These are phyloP conservation scores for Oithona nana DNA, from an alignment of 2,888 invertebrate genomes.

Conservation along the genomic window DNA sequence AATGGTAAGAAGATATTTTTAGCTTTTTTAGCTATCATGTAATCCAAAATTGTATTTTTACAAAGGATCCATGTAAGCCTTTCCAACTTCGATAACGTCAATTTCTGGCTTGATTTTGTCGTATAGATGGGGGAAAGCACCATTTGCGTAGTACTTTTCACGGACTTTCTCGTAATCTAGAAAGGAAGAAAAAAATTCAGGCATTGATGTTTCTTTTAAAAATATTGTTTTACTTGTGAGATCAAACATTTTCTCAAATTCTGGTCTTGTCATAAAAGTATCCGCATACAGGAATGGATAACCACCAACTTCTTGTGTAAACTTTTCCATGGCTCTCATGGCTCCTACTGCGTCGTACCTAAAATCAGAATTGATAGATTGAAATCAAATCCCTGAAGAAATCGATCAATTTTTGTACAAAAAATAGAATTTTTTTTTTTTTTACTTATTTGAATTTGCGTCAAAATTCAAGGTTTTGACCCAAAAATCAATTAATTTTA, in stretches of 20 bases:
- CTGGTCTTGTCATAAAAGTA: conserved; percentile 43
- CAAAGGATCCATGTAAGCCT: conserved; percentile 25
- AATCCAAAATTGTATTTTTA: conserved; percentile 19
- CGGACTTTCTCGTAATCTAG: conserved; percentile 39
- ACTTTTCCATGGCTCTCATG: conserved; percentile 47
- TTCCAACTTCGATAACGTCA: conserved; percentile 40
- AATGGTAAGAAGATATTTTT: too few species aligned
- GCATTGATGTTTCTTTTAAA: background rate
- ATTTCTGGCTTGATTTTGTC: conserved; percentile 46
- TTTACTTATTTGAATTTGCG: background rate
- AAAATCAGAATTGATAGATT: too few species aligned
- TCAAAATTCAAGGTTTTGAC: background rate
- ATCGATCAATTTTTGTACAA: too few species aligned
- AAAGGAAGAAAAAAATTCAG: background rate
- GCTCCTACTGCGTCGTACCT: conserved; percentile 42
- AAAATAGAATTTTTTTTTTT: too few species aligned
- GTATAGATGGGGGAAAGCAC: conserved; percentile 43
- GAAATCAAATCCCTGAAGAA: too few species aligned
- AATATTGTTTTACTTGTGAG: conserved; percentile 26
- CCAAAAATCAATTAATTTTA: background rate
- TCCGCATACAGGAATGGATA: conserved; percentile 49
- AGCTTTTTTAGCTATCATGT: too few species aligned
- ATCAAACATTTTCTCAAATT: conserved; percentile 49
- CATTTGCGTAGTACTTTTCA: conserved; percentile 38
- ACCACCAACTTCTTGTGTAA: conserved; percentile 34